Evolutionary conservation across 2,888 invertebrate genomes (phyloP), one percentile per base, ranked within the genome.

Genomic region (Amblyjoppa fuscipennis): DNA sequence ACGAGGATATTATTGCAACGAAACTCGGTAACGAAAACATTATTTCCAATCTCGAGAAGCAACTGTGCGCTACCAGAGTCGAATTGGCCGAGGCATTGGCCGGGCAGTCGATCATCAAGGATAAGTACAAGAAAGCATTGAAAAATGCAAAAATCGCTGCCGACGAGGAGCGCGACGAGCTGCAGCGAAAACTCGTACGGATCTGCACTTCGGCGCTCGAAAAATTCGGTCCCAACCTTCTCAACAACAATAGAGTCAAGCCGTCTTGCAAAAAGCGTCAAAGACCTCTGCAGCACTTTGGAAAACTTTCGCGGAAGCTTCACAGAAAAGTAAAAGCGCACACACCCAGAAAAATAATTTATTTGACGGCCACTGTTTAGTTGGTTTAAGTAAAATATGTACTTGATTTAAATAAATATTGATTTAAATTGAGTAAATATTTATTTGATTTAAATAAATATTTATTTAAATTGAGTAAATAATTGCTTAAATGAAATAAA

Each of bases 201-300:
- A 90, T 90, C 11, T 91, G 88, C 38, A 87, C 90, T 5, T 87
- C 87, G 3, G 83, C 91, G 3, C 64, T 91, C 16, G 88, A 90
- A 34, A 90, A 90, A 80, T 89, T 90, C 51, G 87, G 87, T 51
- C 85, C 88, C 0, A 79, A 76, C 20, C 75, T 77, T 0, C 64
- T 84, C 0, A 45, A 4, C 9, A 64, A 75, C 0, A 87, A 70
- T 7, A 83, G 31, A 51, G 31, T 25, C 1, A 66, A 77, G 3
- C 31, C 16, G 25, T 31, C 25, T 20, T 20, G 9, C 16, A 78
- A 59, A 79, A 90, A 84, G 20, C 53, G 45, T 70, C 61, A 53
- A 5, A 80, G 75, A 61, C 76, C 70, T 1, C 53, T 69, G 5
- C 88, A 77, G 51, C 64, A 66, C 53, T 88, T 73, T 73, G 86